Conservation (phyloP, 2,888 invertebrate genomes). For the Portevinia maculata region DNA sequence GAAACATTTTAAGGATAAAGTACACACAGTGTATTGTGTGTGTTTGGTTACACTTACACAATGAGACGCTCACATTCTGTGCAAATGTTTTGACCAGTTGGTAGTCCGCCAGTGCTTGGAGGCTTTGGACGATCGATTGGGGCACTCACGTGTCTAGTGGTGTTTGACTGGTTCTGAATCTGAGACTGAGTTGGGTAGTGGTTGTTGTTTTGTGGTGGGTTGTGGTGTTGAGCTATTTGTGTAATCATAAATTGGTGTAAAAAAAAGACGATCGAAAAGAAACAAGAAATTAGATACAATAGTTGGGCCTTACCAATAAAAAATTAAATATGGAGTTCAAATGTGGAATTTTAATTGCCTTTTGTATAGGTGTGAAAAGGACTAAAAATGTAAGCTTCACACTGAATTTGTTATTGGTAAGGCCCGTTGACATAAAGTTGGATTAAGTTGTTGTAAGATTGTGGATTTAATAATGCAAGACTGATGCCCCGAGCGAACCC, state of each 20-base stretch:
- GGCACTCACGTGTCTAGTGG: conserved; percentile 88
- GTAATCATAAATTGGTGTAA: conserved; percentile 37
- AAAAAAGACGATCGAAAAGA: conserved; percentile 31
- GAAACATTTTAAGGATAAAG: conserved; percentile 26
- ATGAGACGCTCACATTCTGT: conserved; percentile 98
- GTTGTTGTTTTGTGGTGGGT: conserved; percentile 75
- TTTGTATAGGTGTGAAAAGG: too few relatives aligned
- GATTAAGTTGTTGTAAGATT: too few relatives aligned
- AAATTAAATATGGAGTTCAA: too few relatives aligned
- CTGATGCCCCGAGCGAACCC: too few relatives aligned
- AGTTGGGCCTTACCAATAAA: too few relatives aligned
- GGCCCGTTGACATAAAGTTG: too few relatives aligned
- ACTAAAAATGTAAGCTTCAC: too few relatives aligned
- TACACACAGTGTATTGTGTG: conserved; percentile 32
- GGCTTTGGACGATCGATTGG: conserved; percentile 88
- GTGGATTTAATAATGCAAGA: too few relatives aligned
- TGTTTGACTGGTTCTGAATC: conserved; percentile 61
- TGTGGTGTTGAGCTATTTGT: conserved; percentile 74
- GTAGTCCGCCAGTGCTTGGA: conserved; percentile 89
- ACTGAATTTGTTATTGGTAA: too few relatives aligned
- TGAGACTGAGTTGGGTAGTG: conserved; percentile 72
- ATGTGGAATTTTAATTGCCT: background rate
- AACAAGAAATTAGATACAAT: conserved; percentile 50
- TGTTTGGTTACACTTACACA: conserved; percentile 90
- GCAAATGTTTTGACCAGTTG: conserved; percentile 96